phyloP scores from a whole-genome alignment of 2,888 invertebrate genomes.

The Morpho helenor region DNA sequence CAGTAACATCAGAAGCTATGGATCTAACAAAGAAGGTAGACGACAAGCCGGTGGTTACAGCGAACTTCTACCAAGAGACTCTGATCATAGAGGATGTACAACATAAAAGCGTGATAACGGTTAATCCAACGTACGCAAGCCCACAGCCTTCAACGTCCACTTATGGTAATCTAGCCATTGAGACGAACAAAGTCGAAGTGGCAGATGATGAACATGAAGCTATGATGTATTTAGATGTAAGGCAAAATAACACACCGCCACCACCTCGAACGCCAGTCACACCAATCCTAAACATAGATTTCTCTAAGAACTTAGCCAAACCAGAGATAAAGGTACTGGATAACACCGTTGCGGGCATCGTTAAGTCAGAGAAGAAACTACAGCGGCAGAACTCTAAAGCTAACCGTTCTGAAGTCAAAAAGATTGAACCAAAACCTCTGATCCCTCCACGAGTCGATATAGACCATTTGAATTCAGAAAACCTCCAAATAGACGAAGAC shows the following conservation, averaged over 20 bases:
- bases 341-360: constrained; percentile 40
- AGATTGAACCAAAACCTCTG: constrained; percentile 41
- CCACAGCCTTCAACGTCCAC: constrained; percentile 65
- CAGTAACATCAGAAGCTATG: constrained; percentile 43
- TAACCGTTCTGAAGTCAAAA: constrained; percentile 47
- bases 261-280: constrained; percentile 47
- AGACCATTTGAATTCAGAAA: constrained; percentile 61
- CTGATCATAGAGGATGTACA: constrained; percentile 47
- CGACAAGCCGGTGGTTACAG: constrained; percentile 46
- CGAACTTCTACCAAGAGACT: constrained; percentile 71
- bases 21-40: constrained; percentile 53
- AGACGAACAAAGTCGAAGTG: constrained; percentile 43
- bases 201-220: constrained; percentile 38
- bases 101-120: constrained; percentile 59
- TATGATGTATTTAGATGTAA: constrained; percentile 34
- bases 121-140: constrained; percentile 60
- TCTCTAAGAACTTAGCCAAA: constrained; percentile 53
- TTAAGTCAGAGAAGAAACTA: constrained; percentile 38
- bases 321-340: constrained; percentile 69
- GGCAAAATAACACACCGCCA: constrained; percentile 36
- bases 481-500: constrained; percentile 73
- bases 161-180: constrained; percentile 44
- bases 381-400: constrained; percentile 55
- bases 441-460: constrained; percentile 43
- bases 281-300: constrained; percentile 68